Percentiles rank a stretch among this genome's conserved stretches.
Conservation (phyloP, 92 coral and sea anemone species). For the Epizoanthus ramosus region DNA sequence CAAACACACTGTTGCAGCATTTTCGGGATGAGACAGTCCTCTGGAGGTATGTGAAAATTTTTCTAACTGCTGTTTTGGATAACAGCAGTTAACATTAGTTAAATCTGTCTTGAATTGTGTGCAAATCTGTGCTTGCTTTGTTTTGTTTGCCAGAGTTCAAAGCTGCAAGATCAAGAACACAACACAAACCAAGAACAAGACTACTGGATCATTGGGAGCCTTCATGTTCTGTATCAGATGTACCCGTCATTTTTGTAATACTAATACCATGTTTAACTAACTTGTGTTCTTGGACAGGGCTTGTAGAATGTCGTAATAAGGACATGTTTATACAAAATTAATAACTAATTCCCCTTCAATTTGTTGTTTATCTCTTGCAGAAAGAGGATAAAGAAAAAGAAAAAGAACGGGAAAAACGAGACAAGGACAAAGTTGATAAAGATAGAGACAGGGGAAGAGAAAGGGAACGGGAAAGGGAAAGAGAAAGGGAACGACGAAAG, state of each 20-base stretch:
- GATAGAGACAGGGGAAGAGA: slow-evolving; percentile 65
- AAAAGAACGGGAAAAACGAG: slow-evolving; percentile 71
- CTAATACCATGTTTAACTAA: neutral
- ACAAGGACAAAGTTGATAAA: slow-evolving; percentile 50
- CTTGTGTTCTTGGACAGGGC: slow-evolving; percentile 1
- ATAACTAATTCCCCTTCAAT: neutral
- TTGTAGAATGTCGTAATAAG: neutral
- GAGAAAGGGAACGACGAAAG: slow-evolving; percentile 73
- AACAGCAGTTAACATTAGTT: slow-evolving; percentile 6
- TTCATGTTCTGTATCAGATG: slow-evolving; percentile 4
- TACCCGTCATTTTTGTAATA: slow-evolving; percentile 8
- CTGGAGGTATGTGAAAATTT: slow-evolving; percentile 18
- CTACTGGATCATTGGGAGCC: slow-evolving; percentile 26
- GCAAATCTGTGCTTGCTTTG: slow-evolving; percentile 28
- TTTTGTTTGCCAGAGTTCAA: slow-evolving; percentile 11
- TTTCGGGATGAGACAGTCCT: slow-evolving; percentile 11
- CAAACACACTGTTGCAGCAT: slow-evolving; percentile 10
- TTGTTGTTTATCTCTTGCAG: slow-evolving; percentile 47
- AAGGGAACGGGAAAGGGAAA: slow-evolving; percentile 69
- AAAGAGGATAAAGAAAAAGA: slow-evolving; percentile 80
- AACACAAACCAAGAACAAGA: neutral
- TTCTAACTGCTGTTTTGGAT: neutral
- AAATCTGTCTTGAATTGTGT: slow-evolving; percentile 17
- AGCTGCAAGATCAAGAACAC: neutral
- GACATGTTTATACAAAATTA: no score